Evolutionary conservation across 2,888 invertebrate genomes (phyloP).

Genomic region (Coleophora deauratella): DNA sequence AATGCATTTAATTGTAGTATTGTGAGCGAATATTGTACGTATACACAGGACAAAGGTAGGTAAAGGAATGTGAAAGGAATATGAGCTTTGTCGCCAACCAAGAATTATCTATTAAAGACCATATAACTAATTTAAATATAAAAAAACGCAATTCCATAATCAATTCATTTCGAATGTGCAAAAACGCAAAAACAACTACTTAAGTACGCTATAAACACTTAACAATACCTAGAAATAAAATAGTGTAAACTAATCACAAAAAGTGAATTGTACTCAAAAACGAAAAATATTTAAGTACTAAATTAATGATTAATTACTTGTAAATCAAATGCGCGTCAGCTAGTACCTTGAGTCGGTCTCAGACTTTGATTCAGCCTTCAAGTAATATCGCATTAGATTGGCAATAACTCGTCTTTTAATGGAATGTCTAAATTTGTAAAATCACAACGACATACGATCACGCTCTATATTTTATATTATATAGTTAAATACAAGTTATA

Average conservation of each 20-base stretch:
- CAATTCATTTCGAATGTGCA: constrained; percentile 20
- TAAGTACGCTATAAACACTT: constrained; percentile 27
- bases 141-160: constrained; percentile 18
- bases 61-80: constrained; percentile 9
- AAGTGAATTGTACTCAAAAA: constrained; percentile 54
- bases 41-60: constrained; percentile 11
- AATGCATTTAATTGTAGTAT: constrained; percentile 32
- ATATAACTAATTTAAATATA: constrained; percentile 1
- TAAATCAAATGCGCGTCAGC: constrained; percentile 16
- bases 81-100: constrained; percentile 11
- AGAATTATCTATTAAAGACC: constrained; percentile 2
- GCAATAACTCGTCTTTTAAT: constrained; percentile 52
- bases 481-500: constrained; percentile 3
- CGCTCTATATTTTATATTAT: constrained; percentile 23
- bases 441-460: constrained; percentile 50
- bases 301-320: constrained; percentile 31
- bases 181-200: constrained; percentile 30
- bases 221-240: constrained; percentile 25
- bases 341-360: constrained; percentile 31
- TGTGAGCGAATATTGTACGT: constrained; percentile 24
- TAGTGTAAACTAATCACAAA: constrained; percentile 40
- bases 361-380: constrained; percentile 57
- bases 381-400: too few species aligned
- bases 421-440: constrained; percentile 58
- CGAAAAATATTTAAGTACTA: constrained; percentile 30